These are phyloP conservation scores for Lycophotia porphyrea DNA, from an alignment of 2,888 invertebrate species.

Conservation along the genomic window DNA sequence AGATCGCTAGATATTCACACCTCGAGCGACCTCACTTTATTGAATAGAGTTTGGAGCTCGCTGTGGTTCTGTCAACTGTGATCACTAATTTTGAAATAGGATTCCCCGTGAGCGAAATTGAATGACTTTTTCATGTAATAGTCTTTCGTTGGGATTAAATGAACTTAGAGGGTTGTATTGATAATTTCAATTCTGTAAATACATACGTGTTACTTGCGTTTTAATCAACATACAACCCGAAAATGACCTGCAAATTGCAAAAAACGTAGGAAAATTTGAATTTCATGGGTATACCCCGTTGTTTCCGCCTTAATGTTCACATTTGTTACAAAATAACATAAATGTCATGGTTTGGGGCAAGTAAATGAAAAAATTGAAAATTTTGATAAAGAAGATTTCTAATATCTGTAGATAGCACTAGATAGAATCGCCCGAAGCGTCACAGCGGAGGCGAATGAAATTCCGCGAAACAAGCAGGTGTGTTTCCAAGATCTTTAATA, in stretches of 20 bases:
- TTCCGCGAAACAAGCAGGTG: conserved; percentile 32
- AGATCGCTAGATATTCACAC: conserved; percentile 45
- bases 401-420: neutral
- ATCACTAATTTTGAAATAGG: conserved; percentile 18
- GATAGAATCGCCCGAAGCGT: conserved; percentile 33
- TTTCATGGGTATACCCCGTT: too few species aligned
- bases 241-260: too few species aligned
- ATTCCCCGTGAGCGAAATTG: neutral
- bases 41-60: conserved; percentile 39
- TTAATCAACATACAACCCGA: too few species aligned
- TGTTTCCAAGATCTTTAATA: conserved; percentile 40
- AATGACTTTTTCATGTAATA: too few species aligned
- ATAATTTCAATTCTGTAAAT: too few species aligned
- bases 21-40: conserved; percentile 37
- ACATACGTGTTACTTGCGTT: too few species aligned
- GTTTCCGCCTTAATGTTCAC: too few species aligned
- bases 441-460: conserved; percentile 7
- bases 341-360: too few species aligned
- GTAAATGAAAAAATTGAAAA: neutral
- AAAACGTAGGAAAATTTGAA: too few species aligned
- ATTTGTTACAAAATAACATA: too few species aligned
- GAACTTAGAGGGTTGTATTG: too few species aligned
- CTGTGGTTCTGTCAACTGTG: conserved; percentile 42
- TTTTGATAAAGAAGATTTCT: neutral
- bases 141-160: too few species aligned